Base-by-base conservation (phyloP, 2,888 invertebrate species). In the Diaphora mendica region DNA sequence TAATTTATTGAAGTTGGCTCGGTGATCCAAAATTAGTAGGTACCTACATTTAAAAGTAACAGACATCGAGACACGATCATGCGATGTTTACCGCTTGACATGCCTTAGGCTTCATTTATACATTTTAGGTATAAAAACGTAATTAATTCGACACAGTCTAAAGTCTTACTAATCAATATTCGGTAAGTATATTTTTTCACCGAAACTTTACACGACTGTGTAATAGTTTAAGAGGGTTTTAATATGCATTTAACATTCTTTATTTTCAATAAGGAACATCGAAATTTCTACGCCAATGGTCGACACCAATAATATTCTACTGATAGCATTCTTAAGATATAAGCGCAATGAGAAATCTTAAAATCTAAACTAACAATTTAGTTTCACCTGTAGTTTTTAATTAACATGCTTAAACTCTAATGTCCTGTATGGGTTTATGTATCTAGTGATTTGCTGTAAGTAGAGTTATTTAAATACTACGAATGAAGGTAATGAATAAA, bases 1-100 rank as follows among this genome's bases (percentile, higher is more conserved):
- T 80, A 81, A 74, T 75, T 79, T 75, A 69, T 76, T 72, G 77
- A 81, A 78, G 75, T 77, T 83, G 82, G 83, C 83, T 83, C 82
- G 83, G 79, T 83, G 80, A 73, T 73, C 48, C 79, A 81, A 59
- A 74, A 70, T 70, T 62, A 51, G 65, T 73, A 69, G 74, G 26
- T 44, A 67, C n/a, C n/a, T n/a, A n/a, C 8, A 17, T 66, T 69
- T 78, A 79, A 75, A 48, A 75, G 55, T 70, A 70, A 74, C 39
- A 64, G 20, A n/a, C 55, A n/a, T 73, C 69, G 67, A 64, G 42
- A 79, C 71, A 51, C 70, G 71, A 79, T 73, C 76, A 62, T 59
- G 67, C 26, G 64, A 78, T 70, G 72, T 66, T 74, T 67, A 79
- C 75, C 69, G 67, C n/a, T 66, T 64, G 78, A 76, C 68, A 70